These are phyloP conservation scores for Epirrita christyi DNA, from an alignment of 2,888 invertebrate genomes.

Conservation along the genomic window DNA sequence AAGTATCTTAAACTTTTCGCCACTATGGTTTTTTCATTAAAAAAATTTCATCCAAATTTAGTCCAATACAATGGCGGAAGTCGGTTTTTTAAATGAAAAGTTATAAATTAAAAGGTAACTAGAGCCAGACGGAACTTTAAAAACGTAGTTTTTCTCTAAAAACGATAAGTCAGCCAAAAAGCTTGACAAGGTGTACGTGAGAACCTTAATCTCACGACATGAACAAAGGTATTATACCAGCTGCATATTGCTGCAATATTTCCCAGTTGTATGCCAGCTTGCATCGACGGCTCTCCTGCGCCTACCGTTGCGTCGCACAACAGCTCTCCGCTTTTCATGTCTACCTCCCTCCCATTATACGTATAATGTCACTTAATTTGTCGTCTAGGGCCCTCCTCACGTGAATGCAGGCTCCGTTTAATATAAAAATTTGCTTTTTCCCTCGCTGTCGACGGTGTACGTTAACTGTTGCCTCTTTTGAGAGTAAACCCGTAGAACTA, in stretches of 20 bases:
- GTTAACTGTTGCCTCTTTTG: slow-evolving; percentile 79
- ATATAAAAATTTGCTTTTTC: slow-evolving; percentile 79
- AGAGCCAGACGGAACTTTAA: too few relatives aligned
- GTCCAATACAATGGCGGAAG: too few relatives aligned
- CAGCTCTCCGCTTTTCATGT: slow-evolving; percentile 75
- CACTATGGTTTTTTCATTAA: too few relatives aligned
- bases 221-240: slow-evolving; percentile 20
- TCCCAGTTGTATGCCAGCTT: slow-evolving; percentile 33
- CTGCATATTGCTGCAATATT: slow-evolving; percentile 17
- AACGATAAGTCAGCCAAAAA: too few relatives aligned
- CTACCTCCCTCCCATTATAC: slow-evolving; percentile 76
- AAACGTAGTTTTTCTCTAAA: too few relatives aligned
- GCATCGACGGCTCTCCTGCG: slow-evolving; percentile 52
- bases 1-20: too few relatives aligned
- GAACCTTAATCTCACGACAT: slow-evolving; percentile 14
- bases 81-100: too few relatives aligned
- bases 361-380: slow-evolving; percentile 83
- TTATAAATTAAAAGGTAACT: too few relatives aligned
- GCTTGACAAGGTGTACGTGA: too few relatives aligned
- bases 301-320: slow-evolving; percentile 66
- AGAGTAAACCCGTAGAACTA: slow-evolving; percentile 79
- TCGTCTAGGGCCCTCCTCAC: slow-evolving; percentile 81
- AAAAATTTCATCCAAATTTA: too few relatives aligned
- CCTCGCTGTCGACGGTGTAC: slow-evolving; percentile 55
- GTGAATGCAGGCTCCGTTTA: slow-evolving; percentile 79